Evolutionary conservation across 2,113 vertebrate genomes (phyloP), one percentile per base, ranked within the genome.

Genomic region (Aythya baeri): DNA sequence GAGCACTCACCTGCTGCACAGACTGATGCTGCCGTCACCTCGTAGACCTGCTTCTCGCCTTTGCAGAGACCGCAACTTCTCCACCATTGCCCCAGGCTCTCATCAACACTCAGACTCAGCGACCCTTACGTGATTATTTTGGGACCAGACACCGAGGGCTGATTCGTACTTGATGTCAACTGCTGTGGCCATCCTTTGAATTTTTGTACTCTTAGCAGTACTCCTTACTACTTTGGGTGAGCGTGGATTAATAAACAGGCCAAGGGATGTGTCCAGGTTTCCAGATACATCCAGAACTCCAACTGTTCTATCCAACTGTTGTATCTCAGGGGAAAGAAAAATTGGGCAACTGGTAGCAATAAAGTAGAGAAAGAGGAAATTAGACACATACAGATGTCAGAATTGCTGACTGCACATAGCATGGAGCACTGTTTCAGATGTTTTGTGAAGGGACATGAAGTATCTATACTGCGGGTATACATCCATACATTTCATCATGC

Each of bases 41-140:
- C 0, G 4, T 0, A 1, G 17, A n/a, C 52, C 36, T 27, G 32
- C 29, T 58, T 16, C 27, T 32, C n/a, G 7, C 43, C 61, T 11
- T 34, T 27, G 38, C 61, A 46, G 71, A 61, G 54, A 8, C 31
- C 12, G 20, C 41, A 49, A 7, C 55, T 11, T 9, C 27, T 80
- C 63, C 49, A n/a, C 7, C 18, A 1, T 3, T 2, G 27, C 11
- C 13, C 7, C 43, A 11, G 57, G 10, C 15, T 76, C 38, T 31
- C 31, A 34, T 1, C 3, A 50, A 20, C 34, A 23, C 16, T 1
- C 38, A 1, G 4, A 32, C 57, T 5, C 1, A 1, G n/a, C 68
- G 17, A 81, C 9, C 13, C 7, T 25, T 18, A 2, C 4, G 15
- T 0, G 17, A 9, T 2, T 31, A 72, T 57, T 18, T 6, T 21